phyloP scores from a whole-genome alignment of 2,113 vertebrate genomes.

The Perognathus longimembris region DNA sequence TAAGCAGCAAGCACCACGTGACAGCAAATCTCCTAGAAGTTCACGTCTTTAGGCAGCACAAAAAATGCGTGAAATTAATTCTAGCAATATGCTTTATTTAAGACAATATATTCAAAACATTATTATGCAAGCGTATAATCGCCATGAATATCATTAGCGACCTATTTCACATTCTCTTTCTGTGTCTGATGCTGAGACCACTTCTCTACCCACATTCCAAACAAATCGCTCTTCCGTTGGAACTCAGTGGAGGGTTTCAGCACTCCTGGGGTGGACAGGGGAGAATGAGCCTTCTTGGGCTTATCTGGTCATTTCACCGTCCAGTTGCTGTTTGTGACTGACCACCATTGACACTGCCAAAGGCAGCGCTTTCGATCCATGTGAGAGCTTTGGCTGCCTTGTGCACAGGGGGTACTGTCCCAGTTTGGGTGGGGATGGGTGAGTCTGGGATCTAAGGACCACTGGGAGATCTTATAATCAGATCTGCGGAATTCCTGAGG shows the following conservation, averaged over 20 bases:
- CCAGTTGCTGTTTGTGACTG: too few species aligned
- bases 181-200: rapidly evolving
- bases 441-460: neutral
- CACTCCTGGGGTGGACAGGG: neutral
- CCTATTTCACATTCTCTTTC: neutral
- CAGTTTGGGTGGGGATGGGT: too few species aligned
- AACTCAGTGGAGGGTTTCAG: neutral
- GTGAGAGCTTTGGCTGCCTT: rapidly evolving
- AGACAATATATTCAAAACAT: neutral
- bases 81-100: neutral
- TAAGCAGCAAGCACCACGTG: neutral
- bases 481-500: neutral
- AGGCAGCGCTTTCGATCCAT: neutral
- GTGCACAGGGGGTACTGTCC: rapidly evolving
- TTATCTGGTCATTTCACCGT: neutral
- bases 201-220: too few species aligned
- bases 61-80: neutral
- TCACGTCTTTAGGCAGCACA: neutral
- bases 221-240: neutral
- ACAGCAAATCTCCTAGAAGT: neutral
- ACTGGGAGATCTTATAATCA: too few species aligned
- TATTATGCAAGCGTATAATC: neutral
- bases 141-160: neutral
- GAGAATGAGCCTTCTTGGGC: neutral
- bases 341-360: neutral